These are phyloP conservation scores for Gila orcuttii DNA, from an alignment of 2,113 vertebrate genomes.

Conservation along the genomic window DNA sequence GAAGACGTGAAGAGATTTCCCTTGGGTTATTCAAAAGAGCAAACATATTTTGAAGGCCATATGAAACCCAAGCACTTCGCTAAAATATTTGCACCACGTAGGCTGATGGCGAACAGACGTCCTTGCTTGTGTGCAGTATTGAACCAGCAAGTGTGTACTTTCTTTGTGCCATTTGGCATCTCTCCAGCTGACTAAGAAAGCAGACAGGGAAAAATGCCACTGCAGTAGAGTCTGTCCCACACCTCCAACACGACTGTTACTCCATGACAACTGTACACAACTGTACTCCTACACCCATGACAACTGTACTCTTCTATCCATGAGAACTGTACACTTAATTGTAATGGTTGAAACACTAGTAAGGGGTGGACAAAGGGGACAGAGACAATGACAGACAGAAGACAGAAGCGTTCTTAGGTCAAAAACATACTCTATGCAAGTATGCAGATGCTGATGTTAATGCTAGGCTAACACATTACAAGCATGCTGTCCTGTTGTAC, in stretches of 20 bases:
- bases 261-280: neutral
- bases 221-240: conserved; percentile 1
- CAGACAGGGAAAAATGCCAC: conserved; percentile 18
- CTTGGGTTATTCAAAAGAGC: neutral
- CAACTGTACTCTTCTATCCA: neutral
- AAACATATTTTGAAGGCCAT: neutral
- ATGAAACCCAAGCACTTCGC: neutral
- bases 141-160: conserved; percentile 15
- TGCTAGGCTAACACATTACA: neutral
- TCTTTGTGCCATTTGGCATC: conserved; percentile 19
- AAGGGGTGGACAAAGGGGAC: neutral
- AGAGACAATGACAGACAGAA: too few relatives aligned
- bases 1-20: neutral
- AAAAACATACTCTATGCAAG: neutral
- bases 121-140: conserved; percentile 20
- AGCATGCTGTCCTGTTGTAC: neutral
- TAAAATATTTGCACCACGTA: conserved; percentile 9
- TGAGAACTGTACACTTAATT: neutral
- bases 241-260: neutral
- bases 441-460: neutral
- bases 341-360: neutral
- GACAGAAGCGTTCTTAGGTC: neutral
- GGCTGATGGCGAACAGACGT: neutral
- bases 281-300: neutral
- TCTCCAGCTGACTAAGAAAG: neutral